Conservation (phyloP, 2,113 vertebrate species). For the Corythoichthys intestinalis region DNA sequence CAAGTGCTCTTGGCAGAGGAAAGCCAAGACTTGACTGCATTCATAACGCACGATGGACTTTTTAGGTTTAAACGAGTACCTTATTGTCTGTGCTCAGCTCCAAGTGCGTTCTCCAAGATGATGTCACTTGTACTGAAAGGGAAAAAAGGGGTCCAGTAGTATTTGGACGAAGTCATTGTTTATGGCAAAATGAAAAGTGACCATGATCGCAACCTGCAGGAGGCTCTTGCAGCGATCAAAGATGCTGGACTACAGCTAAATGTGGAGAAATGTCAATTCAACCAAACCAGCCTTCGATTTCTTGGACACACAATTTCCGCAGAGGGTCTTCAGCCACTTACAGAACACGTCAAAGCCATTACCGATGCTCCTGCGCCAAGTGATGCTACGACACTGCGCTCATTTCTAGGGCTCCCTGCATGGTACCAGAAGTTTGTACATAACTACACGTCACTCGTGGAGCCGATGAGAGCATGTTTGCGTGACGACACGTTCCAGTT, state of each 20-base stretch:
- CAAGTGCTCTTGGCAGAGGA: slow-evolving; percentile 6
- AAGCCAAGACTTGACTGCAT: slow-evolving; percentile 11
- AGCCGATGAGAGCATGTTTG: not conserved
- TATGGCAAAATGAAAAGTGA: not conserved
- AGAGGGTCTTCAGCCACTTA: not conserved
- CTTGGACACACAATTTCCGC: not conserved
- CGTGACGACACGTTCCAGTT: not conserved
- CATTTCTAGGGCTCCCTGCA: not conserved
- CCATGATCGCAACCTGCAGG: not conserved
- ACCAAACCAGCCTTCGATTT: not conserved
- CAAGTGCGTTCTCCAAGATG: slow-evolving; percentile 15
- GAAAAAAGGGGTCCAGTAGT: not conserved
- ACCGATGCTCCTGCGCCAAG: slow-evolving; percentile 3
- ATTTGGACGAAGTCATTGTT: not conserved
- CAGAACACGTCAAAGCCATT: not conserved
- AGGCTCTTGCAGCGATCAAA: not conserved
- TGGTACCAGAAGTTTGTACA: slow-evolving; percentile 4
- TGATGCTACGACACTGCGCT: not conserved
- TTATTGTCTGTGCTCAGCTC: slow-evolving; percentile 11
- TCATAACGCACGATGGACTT: slow-evolving; percentile 8
- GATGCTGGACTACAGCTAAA: not conserved
- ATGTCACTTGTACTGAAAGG: not conserved
- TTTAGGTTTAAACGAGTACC: slow-evolving; percentile 6
- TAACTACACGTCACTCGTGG: not conserved
- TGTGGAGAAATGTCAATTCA: not conserved